phyloP scores from a whole-genome alignment of 2,797 vertebrate genomes.

The Mormyrops attenuatus region DNA sequence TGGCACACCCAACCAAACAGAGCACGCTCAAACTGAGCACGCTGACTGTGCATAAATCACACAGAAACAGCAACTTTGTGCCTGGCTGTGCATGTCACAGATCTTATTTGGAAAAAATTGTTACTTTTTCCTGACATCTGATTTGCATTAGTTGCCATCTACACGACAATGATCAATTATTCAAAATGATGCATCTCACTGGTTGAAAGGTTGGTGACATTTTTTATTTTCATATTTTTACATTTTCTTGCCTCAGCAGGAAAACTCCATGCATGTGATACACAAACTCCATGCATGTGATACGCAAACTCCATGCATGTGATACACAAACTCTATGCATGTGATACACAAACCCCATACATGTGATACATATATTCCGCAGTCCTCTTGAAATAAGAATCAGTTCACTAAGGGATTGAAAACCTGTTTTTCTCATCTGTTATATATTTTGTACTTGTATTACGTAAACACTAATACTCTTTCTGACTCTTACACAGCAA shows the following conservation, averaged over 20 bases:
- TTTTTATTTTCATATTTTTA: background rate
- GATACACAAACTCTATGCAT: background rate
- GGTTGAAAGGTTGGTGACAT: background rate
- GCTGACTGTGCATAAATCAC: constrained; percentile 4
- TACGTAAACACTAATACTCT: background rate
- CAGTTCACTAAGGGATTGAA: background rate
- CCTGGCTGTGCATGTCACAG: background rate
- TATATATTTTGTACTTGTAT: background rate
- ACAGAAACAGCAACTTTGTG: constrained; percentile 27
- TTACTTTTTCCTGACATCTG: background rate
- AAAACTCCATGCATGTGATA: background rate
- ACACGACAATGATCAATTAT: background rate
- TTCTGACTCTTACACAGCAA: background rate
- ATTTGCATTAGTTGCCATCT: background rate
- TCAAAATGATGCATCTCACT: background rate
- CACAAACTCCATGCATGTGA: background rate
- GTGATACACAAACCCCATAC: no score
- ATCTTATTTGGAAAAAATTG: background rate
- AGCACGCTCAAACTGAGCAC: background rate
- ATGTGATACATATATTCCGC: background rate
- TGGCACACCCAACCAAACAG: background rate
- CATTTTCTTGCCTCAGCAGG: background rate
- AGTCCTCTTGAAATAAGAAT: background rate
- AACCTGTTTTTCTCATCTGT: background rate
- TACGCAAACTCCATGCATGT: background rate